A percentile compares a stretch with the other conserved stretches of the same genome.
These are phyloP conservation scores for Meteorus sp. DNA, from an alignment of 1,140 invertebrate genomes.

Conservation along the genomic window DNA sequence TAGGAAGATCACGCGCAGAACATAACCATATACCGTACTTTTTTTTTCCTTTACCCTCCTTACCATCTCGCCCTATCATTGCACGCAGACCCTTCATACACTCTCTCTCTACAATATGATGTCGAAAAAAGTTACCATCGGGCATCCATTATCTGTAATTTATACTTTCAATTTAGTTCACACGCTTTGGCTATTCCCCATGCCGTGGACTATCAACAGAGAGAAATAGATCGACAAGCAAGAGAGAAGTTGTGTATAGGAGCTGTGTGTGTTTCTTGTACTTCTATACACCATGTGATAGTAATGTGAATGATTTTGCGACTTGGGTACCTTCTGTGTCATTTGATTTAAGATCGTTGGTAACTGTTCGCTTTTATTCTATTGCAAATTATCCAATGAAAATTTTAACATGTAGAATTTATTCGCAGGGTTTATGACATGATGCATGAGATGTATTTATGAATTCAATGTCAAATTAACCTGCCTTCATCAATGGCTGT, in stretches of 20 bases:
- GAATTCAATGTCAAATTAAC: no score
- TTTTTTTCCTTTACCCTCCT: background rate
- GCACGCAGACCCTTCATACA: no score
- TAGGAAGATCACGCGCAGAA: constrained; percentile 46
- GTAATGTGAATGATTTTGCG: background rate
- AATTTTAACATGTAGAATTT: no score
- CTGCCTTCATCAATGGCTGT: no score
- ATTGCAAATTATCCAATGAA: no score
- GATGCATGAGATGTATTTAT: no score
- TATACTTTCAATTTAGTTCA: constrained; percentile 54
- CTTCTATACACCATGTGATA: constrained; percentile 8
- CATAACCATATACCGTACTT: constrained; percentile 42
- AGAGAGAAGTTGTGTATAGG: constrained; percentile 5
- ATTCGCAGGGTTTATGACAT: no score
- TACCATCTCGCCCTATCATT: constrained; percentile 6
- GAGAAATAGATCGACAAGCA: constrained; percentile 20
- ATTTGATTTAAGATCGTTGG: no score
- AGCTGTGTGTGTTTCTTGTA: background rate
- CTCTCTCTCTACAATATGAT: no score
- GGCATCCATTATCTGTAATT: constrained; percentile 50
- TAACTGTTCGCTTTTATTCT: no score
- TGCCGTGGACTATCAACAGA: constrained; percentile 4
- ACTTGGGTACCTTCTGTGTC: no score
- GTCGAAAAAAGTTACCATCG: constrained; percentile 1
- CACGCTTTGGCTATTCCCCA: constrained; percentile 26